Evolutionary conservation across 2,113 vertebrate genomes (phyloP).

Genomic region (Tringa solitaria): DNA sequence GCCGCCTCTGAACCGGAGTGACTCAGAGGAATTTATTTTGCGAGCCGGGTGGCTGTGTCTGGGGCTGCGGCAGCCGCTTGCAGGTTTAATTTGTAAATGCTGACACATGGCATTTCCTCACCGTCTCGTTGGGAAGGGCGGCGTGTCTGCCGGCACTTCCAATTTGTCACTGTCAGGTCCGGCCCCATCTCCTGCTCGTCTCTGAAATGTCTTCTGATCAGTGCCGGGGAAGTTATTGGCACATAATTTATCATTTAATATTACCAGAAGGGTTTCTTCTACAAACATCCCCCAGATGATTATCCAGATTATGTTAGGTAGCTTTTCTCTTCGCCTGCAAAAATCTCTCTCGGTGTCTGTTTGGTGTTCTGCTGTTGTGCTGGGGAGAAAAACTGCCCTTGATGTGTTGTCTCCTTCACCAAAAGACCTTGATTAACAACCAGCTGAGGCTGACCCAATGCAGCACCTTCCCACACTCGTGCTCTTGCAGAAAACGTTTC

Average conservation of each 20-base stretch:
- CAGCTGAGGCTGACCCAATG: background rate
- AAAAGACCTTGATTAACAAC: background rate
- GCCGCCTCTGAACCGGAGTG: constrained; percentile 28
- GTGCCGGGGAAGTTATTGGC: background rate
- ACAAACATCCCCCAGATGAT: background rate
- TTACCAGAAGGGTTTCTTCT: constrained; percentile 19
- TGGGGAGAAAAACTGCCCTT: background rate
- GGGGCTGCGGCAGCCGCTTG: background rate
- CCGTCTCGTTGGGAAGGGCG: constrained; percentile 30
- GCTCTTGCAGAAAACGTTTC: background rate
- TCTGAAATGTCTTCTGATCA: constrained; percentile 47
- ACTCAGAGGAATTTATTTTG: constrained; percentile 12
- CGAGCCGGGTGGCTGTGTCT: background rate
- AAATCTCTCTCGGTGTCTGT: accelerated
- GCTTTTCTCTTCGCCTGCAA: background rate
- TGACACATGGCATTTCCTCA: constrained; percentile 50
- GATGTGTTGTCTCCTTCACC: accelerated
- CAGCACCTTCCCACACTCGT: background rate
- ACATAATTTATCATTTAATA: constrained; percentile 39
- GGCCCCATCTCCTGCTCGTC: constrained; percentile 15
- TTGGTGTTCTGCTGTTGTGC: background rate
- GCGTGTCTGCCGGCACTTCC: constrained; percentile 19
- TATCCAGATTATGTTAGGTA: background rate
- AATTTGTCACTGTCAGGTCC: constrained; percentile 48
- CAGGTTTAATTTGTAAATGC: constrained; percentile 38